Conservation (phyloP, 2,797 vertebrate genomes). For the Cheirogaleus major region DNA sequence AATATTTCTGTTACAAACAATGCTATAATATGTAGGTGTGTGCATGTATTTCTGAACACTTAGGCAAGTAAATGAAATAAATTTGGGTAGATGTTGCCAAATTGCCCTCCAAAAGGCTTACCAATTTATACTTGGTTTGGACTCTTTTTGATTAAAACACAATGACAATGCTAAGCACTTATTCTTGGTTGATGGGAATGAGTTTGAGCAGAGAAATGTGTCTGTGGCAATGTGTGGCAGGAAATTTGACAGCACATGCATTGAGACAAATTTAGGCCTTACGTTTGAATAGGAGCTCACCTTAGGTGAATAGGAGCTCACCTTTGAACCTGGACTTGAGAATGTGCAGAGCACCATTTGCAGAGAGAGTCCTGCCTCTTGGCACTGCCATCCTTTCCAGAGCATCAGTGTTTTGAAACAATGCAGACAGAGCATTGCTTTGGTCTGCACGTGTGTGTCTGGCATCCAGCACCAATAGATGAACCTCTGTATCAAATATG, state of each 20-base stretch:
- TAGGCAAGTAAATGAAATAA: not conserved
- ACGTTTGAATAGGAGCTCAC: not conserved
- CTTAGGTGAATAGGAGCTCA: not conserved
- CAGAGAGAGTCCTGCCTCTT: not conserved
- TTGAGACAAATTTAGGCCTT: not conserved
- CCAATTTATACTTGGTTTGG: not conserved
- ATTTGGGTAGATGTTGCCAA: not conserved
- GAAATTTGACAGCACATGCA: not conserved
- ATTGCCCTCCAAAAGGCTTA: not conserved
- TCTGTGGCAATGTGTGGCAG: not conserved
- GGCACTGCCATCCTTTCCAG: not conserved
- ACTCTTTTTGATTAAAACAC: conserved; percentile 2
- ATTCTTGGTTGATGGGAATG: not conserved
- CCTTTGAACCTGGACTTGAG: not conserved
- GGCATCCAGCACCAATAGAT: not conserved
- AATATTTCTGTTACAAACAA: not conserved
- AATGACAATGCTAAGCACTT: not conserved
- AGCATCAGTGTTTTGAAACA: not conserved
- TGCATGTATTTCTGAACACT: not conserved
- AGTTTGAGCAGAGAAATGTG: not conserved
- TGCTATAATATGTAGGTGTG: not conserved
- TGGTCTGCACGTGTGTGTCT: not conserved
- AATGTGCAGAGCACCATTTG: not conserved
- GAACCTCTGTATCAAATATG: not conserved
- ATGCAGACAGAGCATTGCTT: not conserved